Evolutionary conservation across 2,113 vertebrate species (phyloP).

Genomic region (Tilapia sparmanii): DNA sequence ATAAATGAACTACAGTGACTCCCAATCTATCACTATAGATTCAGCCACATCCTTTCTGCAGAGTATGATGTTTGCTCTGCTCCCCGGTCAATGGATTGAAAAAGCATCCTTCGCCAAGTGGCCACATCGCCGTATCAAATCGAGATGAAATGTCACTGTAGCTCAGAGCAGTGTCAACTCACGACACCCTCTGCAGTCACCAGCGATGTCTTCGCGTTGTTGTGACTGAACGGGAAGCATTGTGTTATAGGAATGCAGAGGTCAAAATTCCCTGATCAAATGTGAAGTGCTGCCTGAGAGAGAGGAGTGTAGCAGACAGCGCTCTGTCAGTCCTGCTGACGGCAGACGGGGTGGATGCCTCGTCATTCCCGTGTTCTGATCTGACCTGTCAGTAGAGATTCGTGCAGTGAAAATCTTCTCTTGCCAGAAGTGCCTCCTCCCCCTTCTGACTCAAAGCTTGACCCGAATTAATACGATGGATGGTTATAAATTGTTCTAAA

Average conservation of each 20-base stretch:
- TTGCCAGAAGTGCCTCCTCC: not conserved
- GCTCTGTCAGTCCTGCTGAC: constrained; percentile 13
- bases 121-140: constrained; percentile 11
- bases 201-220: not conserved
- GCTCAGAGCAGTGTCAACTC: not conserved
- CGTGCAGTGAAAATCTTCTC: not conserved
- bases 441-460: not conserved
- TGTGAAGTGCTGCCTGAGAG: constrained; percentile 6
- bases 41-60: not conserved
- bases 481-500: not conserved
- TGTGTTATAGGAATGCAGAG: constrained; percentile 1
- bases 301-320: constrained; percentile 12
- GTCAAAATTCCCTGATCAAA: constrained; percentile 36
- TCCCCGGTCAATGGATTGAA: not conserved
- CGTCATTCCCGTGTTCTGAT: constrained; percentile 36
- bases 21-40: constrained; percentile 5
- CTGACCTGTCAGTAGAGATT: constrained; percentile 34
- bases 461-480: not conserved
- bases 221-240: not conserved
- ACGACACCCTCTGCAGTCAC: constrained; percentile 14
- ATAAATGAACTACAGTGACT: constrained; percentile 3
- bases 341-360: constrained; percentile 1
- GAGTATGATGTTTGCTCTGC: not conserved
- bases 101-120: not conserved
- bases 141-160: constrained; percentile 1